Base-by-base conservation (phyloP, 1,140 invertebrate genomes). In the Neodiprion virginianus region DNA sequence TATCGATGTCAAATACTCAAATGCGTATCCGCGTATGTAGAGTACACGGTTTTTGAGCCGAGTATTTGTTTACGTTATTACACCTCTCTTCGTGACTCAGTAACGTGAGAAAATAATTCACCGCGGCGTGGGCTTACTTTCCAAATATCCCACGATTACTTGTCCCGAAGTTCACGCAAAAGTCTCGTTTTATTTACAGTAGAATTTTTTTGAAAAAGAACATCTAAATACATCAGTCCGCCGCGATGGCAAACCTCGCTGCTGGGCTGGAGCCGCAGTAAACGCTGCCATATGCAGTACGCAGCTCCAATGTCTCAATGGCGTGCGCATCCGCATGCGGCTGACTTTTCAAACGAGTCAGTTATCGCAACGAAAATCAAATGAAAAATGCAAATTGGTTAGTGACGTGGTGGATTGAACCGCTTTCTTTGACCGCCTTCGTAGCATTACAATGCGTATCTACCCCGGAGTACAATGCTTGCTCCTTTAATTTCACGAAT, bases 171-270 rank as follows among this genome's bases (percentile, higher is more conserved):
- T 5, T 40, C 28, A 40, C 28, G 28, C 28, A 40, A 40, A 7
- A 61, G n/a, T 61, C n/a, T 61, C 11, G 53, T 61, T 61, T 61
- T 61, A 61, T 61, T 61, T 61, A 61, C 53, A 61, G 53, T 61
- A 17, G 53, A 61, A 61, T 14, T 61, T 61, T 61, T 14, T 12
- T 17, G 3, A 61, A 61, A 61, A 14, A 61, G 53, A 61, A 61
- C 11, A 61, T 61, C 53, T 8, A 61, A 61, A 61, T 61, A 61
- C 53, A 61, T 5, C 53, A 61, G 11, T 14, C 53, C 53, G 53
- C 53, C n/a, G 53, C n/a, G n/a, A 61, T 61, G 53, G n/a, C 53
- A 61, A 61, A 61, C 53, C n/a, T 17, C 11, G 7, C 53, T 61
- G 53, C 5, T 40, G 28, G 28, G 28, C 53, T 61, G 53, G 4